These are phyloP conservation scores for Lepeophtheirus salmonis DNA, from an alignment of 1,140 invertebrate genomes.

Conservation along the genomic window DNA sequence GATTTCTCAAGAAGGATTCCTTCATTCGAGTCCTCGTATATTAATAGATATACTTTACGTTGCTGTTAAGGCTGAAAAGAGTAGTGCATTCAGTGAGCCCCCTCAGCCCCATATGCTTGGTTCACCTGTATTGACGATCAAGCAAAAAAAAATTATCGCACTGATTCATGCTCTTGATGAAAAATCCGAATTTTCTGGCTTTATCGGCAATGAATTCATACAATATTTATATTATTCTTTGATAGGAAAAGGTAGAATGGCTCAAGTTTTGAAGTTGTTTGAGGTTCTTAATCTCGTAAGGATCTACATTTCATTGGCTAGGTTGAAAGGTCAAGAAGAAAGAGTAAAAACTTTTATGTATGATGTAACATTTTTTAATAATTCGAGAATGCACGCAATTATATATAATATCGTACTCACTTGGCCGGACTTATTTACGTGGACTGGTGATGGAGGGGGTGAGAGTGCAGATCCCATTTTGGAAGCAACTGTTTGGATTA, in stretches of 20 bases:
- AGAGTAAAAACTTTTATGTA: background rate
- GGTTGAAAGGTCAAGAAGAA: background rate
- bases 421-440: background rate
- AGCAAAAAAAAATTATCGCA: background rate
- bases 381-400: background rate
- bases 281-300: background rate
- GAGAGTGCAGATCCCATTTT: background rate
- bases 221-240: background rate
- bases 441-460: background rate
- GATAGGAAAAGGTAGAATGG: background rate
- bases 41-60: background rate
- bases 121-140: background rate
- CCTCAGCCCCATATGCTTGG: background rate
- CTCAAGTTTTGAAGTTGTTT: background rate
- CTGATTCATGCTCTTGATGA: background rate
- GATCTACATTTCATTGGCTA: background rate
- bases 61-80: background rate
- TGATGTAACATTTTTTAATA: background rate
- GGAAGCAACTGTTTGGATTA: background rate
- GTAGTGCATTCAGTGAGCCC: background rate
- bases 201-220: background rate
- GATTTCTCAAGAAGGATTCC: background rate
- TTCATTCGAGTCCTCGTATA: background rate
- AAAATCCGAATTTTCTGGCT: background rate
- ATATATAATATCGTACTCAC: background rate